Conservation (phyloP, 2,888 invertebrate species). For the Thymelicus sylvestris region DNA sequence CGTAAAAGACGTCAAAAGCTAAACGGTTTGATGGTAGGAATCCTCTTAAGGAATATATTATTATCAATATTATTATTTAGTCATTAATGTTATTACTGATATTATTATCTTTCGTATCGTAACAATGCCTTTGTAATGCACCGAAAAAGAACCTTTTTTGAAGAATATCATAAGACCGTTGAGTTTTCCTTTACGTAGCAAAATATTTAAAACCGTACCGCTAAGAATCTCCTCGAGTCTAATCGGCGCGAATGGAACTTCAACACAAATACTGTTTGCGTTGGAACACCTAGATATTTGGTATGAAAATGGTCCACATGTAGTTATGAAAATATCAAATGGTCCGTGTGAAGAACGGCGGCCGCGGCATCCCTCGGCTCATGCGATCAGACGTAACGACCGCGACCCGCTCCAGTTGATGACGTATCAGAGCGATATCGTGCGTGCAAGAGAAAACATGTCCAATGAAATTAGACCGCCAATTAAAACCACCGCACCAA, state of each 20-base stretch:
- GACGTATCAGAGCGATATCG: slow-evolving; percentile 53
- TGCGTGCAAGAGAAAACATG: slow-evolving; percentile 48
- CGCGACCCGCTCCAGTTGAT: slow-evolving; percentile 52
- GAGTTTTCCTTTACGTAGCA: no score
- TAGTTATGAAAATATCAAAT: slow-evolving; percentile 16
- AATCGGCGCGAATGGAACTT: neutral
- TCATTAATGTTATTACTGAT: no score
- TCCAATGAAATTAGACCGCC: slow-evolving; percentile 47
- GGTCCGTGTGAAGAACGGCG: slow-evolving; percentile 14
- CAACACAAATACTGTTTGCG: neutral
- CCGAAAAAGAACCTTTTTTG: no score
- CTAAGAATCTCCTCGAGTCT: neutral
- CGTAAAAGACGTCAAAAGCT: no score
- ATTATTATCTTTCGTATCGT: no score
- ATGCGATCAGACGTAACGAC: slow-evolving; percentile 49
- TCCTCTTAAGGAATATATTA: no score
- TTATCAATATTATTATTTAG: no score
- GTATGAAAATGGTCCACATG: no score
- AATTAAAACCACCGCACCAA: slow-evolving; percentile 43
- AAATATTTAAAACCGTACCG: no score
- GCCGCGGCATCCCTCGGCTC: slow-evolving; percentile 37
- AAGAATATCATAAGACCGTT: no score
- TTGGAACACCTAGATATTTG: neutral
- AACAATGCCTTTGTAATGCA: no score
- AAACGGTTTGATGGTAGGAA: no score